Conservation (phyloP, 2,113 vertebrate species). For the Strix aluco region DNA sequence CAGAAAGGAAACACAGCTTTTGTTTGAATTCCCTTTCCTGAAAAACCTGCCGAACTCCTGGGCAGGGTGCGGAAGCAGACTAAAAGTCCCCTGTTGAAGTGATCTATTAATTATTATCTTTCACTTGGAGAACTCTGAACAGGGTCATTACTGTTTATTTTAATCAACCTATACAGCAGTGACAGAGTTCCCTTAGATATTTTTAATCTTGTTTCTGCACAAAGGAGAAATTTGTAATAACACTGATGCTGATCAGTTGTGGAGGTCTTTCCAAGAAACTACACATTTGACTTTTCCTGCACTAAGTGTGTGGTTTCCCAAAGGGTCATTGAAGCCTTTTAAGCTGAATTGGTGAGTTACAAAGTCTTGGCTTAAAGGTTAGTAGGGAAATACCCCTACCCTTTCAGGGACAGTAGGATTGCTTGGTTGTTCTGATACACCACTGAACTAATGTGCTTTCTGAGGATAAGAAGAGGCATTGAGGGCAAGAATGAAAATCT, state of each 20-base stretch:
- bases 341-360: neutral
- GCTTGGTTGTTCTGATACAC: neutral
- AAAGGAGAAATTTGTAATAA: neutral
- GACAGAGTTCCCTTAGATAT: neutral
- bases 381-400: neutral
- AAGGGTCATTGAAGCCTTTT: neutral
- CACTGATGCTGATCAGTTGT: neutral
- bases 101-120: slow-evolving; percentile 2
- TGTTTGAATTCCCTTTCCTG: neutral
- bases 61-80: neutral
- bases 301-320: neutral
- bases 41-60: neutral
- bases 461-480: neutral
- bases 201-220: neutral
- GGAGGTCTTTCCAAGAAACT: neutral
- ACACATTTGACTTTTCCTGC: neutral
- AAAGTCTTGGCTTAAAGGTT: neutral
- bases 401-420: neutral
- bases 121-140: neutral
- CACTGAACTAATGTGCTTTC: slow-evolving; percentile 6
- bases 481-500: neutral
- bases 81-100: neutral
- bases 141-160: neutral
- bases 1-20: neutral
- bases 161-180: neutral